phyloP scores from a whole-genome alignment of 2,797 vertebrate species.

The Coendou prehensilis region DNA sequence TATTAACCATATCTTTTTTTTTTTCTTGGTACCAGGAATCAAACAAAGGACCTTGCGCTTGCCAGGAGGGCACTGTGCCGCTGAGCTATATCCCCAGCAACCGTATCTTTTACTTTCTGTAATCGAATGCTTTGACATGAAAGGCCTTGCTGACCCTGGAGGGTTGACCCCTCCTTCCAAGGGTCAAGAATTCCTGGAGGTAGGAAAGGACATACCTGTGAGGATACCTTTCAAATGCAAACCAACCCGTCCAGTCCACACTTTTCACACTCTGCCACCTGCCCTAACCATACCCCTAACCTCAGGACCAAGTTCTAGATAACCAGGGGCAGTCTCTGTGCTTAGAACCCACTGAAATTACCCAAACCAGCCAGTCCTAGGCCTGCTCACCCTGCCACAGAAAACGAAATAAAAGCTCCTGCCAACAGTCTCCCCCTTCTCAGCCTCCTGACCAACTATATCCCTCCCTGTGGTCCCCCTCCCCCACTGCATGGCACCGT shows the following conservation, averaged over 20 bases:
- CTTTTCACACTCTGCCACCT: background rate
- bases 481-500: too few relatives aligned
- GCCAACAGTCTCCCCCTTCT: background rate
- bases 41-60: too few relatives aligned
- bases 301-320: background rate
- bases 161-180: background rate
- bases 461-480: background rate
- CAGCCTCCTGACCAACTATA: background rate
- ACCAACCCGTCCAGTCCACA: background rate
- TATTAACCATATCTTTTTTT: background rate
- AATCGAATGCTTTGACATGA: background rate
- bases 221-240: background rate
- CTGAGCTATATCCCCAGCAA: too few relatives aligned
- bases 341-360: background rate
- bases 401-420: background rate
- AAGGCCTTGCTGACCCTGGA: background rate
- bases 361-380: background rate
- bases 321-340: background rate
- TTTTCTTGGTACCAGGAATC: too few relatives aligned
- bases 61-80: too few relatives aligned
- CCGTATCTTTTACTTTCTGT: background rate
- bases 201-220: background rate
- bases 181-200: background rate
- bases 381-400: too few relatives aligned
- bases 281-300: background rate